Evolutionary conservation across 2,797 vertebrate species (phyloP).

Genomic region (Falco cherrug): DNA sequence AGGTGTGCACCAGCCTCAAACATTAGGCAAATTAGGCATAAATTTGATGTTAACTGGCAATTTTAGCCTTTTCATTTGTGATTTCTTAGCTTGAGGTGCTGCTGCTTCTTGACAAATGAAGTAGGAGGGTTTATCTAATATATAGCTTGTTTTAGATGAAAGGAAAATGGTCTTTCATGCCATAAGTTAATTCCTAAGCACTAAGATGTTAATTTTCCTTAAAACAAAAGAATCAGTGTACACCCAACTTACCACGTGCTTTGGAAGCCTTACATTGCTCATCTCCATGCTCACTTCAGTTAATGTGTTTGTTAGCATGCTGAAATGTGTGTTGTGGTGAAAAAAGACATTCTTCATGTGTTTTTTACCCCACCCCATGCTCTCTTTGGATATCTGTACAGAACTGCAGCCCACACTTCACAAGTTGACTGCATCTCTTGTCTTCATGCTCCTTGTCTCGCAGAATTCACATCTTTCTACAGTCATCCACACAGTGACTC

Average conservation of each 20-base stretch:
- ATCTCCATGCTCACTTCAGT: not conserved
- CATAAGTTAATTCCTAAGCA: not conserved
- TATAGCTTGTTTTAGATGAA: not conserved
- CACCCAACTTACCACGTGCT: not conserved
- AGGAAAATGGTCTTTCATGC: not conserved
- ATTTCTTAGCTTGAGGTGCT: not conserved
- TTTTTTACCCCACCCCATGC: fast-evolving
- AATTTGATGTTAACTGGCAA: constrained; percentile 35
- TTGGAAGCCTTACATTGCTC: not conserved
- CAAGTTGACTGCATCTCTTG: not conserved
- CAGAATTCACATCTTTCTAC: not conserved
- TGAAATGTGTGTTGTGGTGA: not conserved
- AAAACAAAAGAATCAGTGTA: not conserved
- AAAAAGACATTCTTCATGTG: not conserved
- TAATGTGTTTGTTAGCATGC: not conserved
- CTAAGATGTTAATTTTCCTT: not conserved
- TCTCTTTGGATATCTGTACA: not conserved
- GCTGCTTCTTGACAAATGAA: not conserved
- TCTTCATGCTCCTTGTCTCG: not conserved
- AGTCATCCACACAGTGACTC: not conserved
- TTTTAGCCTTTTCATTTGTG: constrained; percentile 35
- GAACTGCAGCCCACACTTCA: not conserved
- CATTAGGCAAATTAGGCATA: constrained; percentile 21
- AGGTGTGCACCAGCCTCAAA: constrained; percentile 37
- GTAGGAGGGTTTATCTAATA: not conserved